These are phyloP conservation scores for Lethenteron reissneri DNA, from an alignment of 2,113 vertebrate genomes.

Conservation along the genomic window DNA sequence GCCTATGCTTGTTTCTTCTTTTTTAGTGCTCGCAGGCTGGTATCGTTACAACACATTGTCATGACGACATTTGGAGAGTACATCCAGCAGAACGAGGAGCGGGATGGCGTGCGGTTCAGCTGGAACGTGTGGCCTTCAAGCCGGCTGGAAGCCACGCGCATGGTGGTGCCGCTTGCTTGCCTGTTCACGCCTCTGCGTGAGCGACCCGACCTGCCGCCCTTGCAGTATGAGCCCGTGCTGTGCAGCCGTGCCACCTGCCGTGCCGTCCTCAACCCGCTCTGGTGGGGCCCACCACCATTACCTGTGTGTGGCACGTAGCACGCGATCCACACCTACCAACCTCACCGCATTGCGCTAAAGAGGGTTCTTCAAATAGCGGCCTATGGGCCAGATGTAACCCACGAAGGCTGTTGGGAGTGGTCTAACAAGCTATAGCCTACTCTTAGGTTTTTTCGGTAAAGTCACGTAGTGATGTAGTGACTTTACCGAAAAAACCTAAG, in stretches of 20 bases:
- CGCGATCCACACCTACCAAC: too few species aligned
- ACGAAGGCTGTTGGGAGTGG: too few species aligned
- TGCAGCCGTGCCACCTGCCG: conserved; percentile 73
- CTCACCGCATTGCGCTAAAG: too few species aligned
- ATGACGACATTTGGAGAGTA: conserved; percentile 86
- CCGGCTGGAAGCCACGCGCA: conserved; percentile 65
- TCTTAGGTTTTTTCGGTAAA: too few species aligned
- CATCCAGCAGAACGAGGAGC: conserved; percentile 89
- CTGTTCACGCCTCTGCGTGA: conserved; percentile 82
- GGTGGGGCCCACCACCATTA: conserved; percentile 27
- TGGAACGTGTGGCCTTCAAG: conserved; percentile 98
- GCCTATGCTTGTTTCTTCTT: too few species aligned
- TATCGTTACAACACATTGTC: not conserved
- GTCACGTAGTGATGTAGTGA: too few species aligned
- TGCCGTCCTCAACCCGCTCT: conserved; percentile 78
- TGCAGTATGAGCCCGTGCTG: conserved; percentile 77
- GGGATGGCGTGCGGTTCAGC: conserved; percentile 80
- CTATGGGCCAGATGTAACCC: too few species aligned
- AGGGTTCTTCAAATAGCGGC: too few species aligned
- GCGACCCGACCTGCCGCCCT: conserved; percentile 53
- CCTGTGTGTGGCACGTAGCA: too few species aligned
- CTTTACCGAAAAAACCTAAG: too few species aligned
- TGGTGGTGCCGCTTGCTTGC: conserved; percentile 77
- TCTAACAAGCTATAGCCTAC: too few species aligned
- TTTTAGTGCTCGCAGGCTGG: too few species aligned